Conservation (phyloP, 2,113 vertebrate species). For the Zosterops japonicus region DNA sequence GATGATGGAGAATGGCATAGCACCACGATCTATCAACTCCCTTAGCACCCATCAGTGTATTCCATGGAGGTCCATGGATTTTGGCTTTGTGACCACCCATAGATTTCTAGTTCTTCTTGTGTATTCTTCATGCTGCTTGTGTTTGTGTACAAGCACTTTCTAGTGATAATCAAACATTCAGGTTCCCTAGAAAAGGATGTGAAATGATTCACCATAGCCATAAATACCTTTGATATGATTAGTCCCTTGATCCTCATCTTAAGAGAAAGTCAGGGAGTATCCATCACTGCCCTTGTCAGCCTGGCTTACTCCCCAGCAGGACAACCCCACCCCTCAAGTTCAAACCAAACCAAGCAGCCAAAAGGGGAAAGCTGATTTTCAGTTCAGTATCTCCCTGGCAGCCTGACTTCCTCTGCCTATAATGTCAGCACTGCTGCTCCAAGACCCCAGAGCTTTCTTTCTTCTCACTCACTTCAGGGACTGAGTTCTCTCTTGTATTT, state of each 20-base stretch:
- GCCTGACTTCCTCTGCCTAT: fast-evolving
- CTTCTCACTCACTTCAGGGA: neutral
- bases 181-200: neutral
- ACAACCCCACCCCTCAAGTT: neutral
- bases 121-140: neutral
- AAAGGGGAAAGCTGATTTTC: neutral
- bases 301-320: neutral
- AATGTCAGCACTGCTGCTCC: neutral
- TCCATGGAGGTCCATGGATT: neutral
- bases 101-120: neutral
- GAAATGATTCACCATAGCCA: neutral
- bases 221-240: neutral
- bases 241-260: neutral
- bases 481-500: neutral
- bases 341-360: neutral
- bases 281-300: neutral
- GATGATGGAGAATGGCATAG: neutral
- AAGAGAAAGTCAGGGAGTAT: neutral
- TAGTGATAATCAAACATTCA: fast-evolving
- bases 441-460: neutral
- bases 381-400: neutral
- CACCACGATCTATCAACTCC: neutral
- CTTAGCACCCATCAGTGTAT: neutral
- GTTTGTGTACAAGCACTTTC: neutral
- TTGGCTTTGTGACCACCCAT: neutral